These are phyloP conservation scores for Esox niger DNA, from an alignment of 2,113 vertebrate species.

Conservation along the genomic window DNA sequence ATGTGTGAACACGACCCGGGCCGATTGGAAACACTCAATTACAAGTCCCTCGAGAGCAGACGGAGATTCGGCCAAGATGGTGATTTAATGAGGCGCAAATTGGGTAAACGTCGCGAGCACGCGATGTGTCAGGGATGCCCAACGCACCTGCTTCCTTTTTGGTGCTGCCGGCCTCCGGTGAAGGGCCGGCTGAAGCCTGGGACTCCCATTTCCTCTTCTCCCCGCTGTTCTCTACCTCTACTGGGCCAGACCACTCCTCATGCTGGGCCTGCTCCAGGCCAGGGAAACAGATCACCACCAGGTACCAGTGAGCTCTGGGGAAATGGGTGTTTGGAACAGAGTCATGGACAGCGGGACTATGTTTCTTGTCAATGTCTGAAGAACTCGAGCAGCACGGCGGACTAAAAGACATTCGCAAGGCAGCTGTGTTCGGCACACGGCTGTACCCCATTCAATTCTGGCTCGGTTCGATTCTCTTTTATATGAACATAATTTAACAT, in stretches of 20 bases:
- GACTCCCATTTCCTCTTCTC: not conserved
- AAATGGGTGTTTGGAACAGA: not conserved
- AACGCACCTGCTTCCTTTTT: slow-evolving; percentile 24
- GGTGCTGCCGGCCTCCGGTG: not conserved
- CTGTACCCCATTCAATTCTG: not conserved
- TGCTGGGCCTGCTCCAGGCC: slow-evolving; percentile 77
- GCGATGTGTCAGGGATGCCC: not conserved
- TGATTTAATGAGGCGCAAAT: too few species aligned
- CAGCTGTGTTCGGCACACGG: not conserved
- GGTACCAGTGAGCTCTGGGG: slow-evolving; percentile 88
- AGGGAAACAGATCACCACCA: slow-evolving; percentile 92
- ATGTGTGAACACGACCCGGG: not conserved
- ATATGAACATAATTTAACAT: slow-evolving; percentile 26
- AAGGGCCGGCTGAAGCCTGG: slow-evolving; percentile 9
- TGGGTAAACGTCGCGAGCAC: too few species aligned
- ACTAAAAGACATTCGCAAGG: too few species aligned
- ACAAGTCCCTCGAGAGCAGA: too few species aligned
- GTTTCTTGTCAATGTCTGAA: not conserved
- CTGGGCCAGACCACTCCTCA: slow-evolving; percentile 58
- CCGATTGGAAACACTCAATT: not conserved
- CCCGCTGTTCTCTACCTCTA: slow-evolving; percentile 8
- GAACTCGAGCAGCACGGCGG: not conserved
- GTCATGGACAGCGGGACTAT: not conserved
- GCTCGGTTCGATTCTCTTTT: not conserved
- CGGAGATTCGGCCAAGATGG: too few species aligned